Evolutionary conservation across 2,797 vertebrate species (phyloP).

Genomic region (Sandelia bainsii): DNA sequence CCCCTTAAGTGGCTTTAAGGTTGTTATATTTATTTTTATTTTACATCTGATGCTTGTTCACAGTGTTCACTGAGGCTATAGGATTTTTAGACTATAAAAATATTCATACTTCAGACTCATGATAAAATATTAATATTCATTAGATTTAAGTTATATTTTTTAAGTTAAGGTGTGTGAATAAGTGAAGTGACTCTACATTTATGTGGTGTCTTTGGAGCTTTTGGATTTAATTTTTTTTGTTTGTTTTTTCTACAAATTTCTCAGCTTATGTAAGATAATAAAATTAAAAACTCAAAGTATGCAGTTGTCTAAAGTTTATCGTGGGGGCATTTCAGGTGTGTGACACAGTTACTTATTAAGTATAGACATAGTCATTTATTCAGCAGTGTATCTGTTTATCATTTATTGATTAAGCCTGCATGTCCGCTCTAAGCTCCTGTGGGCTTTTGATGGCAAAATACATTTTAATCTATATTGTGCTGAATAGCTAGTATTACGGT

Average conservation of each 20-base stretch:
- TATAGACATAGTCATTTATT: slow-evolving; percentile 33
- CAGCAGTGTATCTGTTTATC: slow-evolving; percentile 29
- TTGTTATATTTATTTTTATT: not conserved
- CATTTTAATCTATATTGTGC: slow-evolving; percentile 64
- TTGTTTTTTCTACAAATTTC: too few relatives aligned
- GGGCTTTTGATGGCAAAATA: slow-evolving; percentile 55
- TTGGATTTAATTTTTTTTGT: too few relatives aligned
- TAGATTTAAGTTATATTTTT: too few relatives aligned
- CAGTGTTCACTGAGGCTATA: not conserved
- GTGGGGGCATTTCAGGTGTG: not conserved
- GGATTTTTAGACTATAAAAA: not conserved
- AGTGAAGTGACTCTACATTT: too few relatives aligned
- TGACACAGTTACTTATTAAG: not conserved
- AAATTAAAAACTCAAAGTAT: too few relatives aligned
- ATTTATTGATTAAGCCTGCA: slow-evolving; percentile 62
- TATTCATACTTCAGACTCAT: not conserved
- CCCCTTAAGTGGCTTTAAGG: not conserved
- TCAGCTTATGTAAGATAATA: too few relatives aligned
- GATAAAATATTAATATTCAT: too few relatives aligned
- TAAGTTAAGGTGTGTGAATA: too few relatives aligned
- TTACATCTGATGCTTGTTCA: not conserved
- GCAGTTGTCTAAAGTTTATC: not conserved
- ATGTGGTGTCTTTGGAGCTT: too few relatives aligned
- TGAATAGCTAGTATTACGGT: slow-evolving; percentile 55
- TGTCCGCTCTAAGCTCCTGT: slow-evolving; percentile 43